Conservation (phyloP, 2,888 invertebrate species). For the Brachyopa scutellaris region DNA sequence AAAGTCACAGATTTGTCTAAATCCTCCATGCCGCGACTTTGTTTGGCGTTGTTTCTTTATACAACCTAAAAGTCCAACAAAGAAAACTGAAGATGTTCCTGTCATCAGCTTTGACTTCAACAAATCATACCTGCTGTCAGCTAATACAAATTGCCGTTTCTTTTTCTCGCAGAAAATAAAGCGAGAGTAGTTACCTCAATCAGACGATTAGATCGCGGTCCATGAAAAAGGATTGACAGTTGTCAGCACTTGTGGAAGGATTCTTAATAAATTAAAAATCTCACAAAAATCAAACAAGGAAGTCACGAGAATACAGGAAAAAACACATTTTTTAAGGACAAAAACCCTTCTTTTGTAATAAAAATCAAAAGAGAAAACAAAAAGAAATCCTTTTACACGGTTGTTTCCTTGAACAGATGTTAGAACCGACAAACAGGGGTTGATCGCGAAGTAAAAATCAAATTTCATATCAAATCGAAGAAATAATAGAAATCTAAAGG, state of each 20-base stretch:
- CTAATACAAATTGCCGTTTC: too few relatives aligned
- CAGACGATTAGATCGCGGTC: slow-evolving; percentile 32
- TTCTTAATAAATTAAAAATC: slow-evolving; percentile 6
- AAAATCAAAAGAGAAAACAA: too few relatives aligned
- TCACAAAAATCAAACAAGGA: slow-evolving; percentile 34
- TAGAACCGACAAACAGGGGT: slow-evolving; percentile 8
- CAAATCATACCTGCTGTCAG: too few relatives aligned
- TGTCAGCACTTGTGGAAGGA: slow-evolving; percentile 20
- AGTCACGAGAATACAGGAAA: slow-evolving; percentile 4
- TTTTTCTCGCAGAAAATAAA: too few relatives aligned
- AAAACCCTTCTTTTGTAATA: slow-evolving; percentile 38
- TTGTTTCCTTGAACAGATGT: slow-evolving; percentile 1
- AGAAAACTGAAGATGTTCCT: too few relatives aligned
- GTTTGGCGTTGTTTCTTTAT: too few relatives aligned
- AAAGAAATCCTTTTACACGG: slow-evolving; percentile 3
- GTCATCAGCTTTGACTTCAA: too few relatives aligned
- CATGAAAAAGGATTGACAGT: slow-evolving; percentile 32
- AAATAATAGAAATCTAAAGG: slow-evolving; percentile 17
- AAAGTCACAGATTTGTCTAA: too few relatives aligned
- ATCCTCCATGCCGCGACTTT: too few relatives aligned
- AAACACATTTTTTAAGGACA: slow-evolving; percentile 16
- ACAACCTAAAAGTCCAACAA: too few relatives aligned
- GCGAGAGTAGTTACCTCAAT: background rate
- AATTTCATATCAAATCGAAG: slow-evolving; percentile 21
- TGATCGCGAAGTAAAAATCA: slow-evolving; percentile 38